These are phyloP conservation scores for Phocides pigmalion DNA, from an alignment of 1,140 invertebrate genomes.

Conservation along the genomic window DNA sequence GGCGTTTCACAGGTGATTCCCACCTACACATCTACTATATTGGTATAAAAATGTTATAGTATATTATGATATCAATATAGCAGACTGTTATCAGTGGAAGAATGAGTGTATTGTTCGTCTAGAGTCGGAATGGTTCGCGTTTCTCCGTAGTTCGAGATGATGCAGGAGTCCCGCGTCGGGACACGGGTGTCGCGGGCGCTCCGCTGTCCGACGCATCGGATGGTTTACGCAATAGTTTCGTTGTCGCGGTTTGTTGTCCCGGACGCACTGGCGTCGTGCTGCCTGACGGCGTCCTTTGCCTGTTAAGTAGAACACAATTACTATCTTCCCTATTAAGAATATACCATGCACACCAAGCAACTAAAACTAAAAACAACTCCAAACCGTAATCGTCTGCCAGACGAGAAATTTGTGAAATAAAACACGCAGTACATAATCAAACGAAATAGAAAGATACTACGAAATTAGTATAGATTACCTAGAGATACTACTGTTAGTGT, in stretches of 20 bases:
- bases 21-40: constrained; percentile 38
- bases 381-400: constrained; percentile 5
- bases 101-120: constrained; percentile 51
- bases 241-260: constrained; percentile 85
- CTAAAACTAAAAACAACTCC: constrained; percentile 18
- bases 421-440: constrained; percentile 6
- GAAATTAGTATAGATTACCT: constrained; percentile 68
- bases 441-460: constrained; percentile 34
- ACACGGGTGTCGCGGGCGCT: constrained; percentile 66
- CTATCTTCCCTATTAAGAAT: background rate
- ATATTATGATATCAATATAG: constrained; percentile 32
- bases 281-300: constrained; percentile 88
- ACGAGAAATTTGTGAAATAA: constrained; percentile 8
- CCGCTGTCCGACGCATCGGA: constrained; percentile 86
- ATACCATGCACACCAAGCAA: constrained; percentile 37
- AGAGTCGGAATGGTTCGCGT: constrained; percentile 82
- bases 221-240: constrained; percentile 86
- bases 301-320: constrained; percentile 52
- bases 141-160: constrained; percentile 73
- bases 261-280: constrained; percentile 88
- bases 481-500: constrained; percentile 75
- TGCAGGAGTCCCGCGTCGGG: constrained; percentile 68
- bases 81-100: constrained; percentile 34
- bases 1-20: constrained; percentile 34
- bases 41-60: constrained; percentile 26